A percentile compares a stretch with the other conserved stretches of the same genome.
These are phyloP conservation scores for Drosophila arizonae DNA, from an alignment of 1,140 invertebrate genomes.

Conservation along the genomic window DNA sequence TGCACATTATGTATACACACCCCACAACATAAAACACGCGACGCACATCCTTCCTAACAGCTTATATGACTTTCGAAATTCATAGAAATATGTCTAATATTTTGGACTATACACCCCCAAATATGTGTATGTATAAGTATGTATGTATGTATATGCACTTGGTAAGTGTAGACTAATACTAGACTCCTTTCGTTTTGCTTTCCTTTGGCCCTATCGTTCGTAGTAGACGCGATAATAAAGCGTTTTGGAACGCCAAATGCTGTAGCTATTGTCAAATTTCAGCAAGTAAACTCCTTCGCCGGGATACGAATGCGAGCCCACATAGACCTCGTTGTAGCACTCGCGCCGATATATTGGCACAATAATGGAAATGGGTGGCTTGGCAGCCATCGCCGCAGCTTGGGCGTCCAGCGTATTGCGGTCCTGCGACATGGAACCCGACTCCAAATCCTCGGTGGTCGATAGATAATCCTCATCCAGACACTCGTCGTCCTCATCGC, in stretches of 20 bases:
- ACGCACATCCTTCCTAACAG: background rate
- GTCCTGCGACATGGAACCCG: constrained; percentile 75
- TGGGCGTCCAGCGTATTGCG: constrained; percentile 48
- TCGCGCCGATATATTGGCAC: constrained; percentile 97
- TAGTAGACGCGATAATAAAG: constrained; percentile 99
- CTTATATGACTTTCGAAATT: background rate
- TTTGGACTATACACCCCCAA: constrained; percentile 11
- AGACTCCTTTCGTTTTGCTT: constrained; percentile 1
- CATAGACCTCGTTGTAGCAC: constrained; percentile 98
- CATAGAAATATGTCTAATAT: constrained; percentile 3
- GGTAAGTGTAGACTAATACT: background rate
- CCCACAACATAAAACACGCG: constrained; percentile 21
- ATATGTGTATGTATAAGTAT: background rate
- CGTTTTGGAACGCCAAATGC: constrained; percentile 99
- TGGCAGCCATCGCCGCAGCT: constrained; percentile 34
- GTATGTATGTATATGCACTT: constrained; percentile 1
- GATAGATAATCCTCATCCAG: constrained; percentile 85
- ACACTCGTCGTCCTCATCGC: constrained; percentile 88
- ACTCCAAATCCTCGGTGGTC: constrained; percentile 83
- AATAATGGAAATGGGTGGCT: constrained; percentile 89
- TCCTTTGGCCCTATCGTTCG: constrained; percentile 85
- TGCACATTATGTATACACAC: constrained; percentile 14
- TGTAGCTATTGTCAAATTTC: constrained; percentile 99
- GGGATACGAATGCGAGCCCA: constrained; percentile 98
- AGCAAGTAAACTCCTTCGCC: constrained; percentile 98